These are phyloP conservation scores for Lysiphlebus fabarum DNA, from an alignment of 1,140 invertebrate genomes.

Conservation along the genomic window DNA sequence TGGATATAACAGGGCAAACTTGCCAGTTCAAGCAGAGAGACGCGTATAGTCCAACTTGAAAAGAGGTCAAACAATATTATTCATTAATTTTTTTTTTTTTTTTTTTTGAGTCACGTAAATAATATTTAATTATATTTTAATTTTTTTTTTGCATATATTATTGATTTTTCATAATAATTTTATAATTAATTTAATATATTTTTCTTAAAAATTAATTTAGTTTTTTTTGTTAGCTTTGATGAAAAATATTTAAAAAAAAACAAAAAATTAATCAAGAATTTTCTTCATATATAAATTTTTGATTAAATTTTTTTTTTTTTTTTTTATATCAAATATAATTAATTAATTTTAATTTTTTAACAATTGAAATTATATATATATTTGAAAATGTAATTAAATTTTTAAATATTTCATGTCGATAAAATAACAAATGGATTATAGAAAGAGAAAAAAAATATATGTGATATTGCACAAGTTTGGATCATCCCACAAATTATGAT, in stretches of 20 bases:
- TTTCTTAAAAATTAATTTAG: too few species aligned
- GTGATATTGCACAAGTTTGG: background rate
- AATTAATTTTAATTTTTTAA: background rate
- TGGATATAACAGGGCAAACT: constrained; percentile 19
- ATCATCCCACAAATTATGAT: constrained; percentile 5
- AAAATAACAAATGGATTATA: constrained; percentile 9
- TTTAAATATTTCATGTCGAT: background rate
- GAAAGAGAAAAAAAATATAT: background rate
- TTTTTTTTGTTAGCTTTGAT: too few species aligned
- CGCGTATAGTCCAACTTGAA: constrained; percentile 25
- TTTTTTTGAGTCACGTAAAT: too few species aligned
- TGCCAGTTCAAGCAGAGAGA: constrained; percentile 30
- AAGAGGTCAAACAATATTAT: constrained; percentile 8
- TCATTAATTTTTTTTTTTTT: background rate
- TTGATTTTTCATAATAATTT: too few species aligned
- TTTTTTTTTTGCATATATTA: too few species aligned
- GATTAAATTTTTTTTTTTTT: too few species aligned
- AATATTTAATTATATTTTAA: background rate
- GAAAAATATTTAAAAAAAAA: too few species aligned
- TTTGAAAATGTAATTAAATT: too few species aligned
- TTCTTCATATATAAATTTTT: too few species aligned
- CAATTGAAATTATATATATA: too few species aligned
- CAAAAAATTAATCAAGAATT: too few species aligned
- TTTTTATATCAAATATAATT: background rate
- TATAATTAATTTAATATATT: too few species aligned